Evolutionary conservation across 2,797 vertebrate genomes (phyloP).

Genomic region (Hippocampus kuda): DNA sequence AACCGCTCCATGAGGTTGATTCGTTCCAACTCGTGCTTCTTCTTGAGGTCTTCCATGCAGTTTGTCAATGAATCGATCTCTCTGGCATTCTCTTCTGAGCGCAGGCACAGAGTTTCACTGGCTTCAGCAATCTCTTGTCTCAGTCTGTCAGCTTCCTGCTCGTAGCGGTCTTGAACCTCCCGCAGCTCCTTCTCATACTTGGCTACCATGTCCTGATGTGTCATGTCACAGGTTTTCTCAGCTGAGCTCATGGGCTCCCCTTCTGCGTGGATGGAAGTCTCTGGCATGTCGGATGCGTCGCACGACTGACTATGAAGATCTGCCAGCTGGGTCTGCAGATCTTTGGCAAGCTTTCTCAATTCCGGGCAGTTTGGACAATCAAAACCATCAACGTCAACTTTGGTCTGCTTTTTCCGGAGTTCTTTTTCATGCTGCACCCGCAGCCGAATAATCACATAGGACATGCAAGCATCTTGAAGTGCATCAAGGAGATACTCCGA

Average conservation of each 20-base stretch:
- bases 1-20: conserved; percentile 47
- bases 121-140: conserved; percentile 50
- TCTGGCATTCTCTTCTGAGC: conserved; percentile 64
- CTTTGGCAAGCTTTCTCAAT: conserved; percentile 46
- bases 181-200: conserved; percentile 61
- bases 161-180: conserved; percentile 60
- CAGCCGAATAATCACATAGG: conserved; percentile 55
- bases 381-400: conserved; percentile 12
- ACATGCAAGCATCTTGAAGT: conserved; percentile 53
- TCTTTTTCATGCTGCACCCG: conserved; percentile 45
- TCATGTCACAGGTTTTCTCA: conserved; percentile 51
- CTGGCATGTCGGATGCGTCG: conserved; percentile 14
- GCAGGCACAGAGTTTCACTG: conserved; percentile 51
- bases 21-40: conserved; percentile 60
- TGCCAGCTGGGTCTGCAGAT: conserved; percentile 49
- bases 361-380: conserved; percentile 55
- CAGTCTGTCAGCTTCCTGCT: conserved; percentile 58
- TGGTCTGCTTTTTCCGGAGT: conserved; percentile 24
- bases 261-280: conserved; percentile 52
- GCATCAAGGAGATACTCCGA: conserved; percentile 57
- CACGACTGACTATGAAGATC: conserved; percentile 42
- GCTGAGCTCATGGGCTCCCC: conserved; percentile 58
- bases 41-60: conserved; percentile 69
- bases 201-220: conserved; percentile 57
- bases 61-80: conserved; percentile 61